Base-by-base conservation (phyloP, 2,113 vertebrate genomes). In the Turnix velox region DNA sequence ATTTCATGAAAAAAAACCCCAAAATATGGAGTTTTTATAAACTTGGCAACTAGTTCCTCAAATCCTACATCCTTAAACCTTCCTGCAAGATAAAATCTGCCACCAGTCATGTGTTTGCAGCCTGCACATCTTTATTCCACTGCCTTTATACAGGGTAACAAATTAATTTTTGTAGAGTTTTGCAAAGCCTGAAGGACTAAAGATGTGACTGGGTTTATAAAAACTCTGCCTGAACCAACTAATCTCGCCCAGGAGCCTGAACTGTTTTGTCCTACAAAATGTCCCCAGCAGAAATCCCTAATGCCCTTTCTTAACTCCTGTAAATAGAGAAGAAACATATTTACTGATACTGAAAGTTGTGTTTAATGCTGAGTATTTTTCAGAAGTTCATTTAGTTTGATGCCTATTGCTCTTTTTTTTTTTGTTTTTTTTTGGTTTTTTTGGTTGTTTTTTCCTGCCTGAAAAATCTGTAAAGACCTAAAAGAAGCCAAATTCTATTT, bases 401-500 rank as follows among this genome's bases (percentile, higher is more conserved):
- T 91, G 94, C 96, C 48, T 92, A 87, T 68, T 87, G 81, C 58
- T 67, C 37, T 78, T 67, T 52, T 62, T 27, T 58, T 85, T 85
- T 80, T 80, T n/a, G n/a, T n/a, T n/a, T n/a, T n/a, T n/a, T n/a
- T n/a, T n/a, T n/a, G n/a, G n/a, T n/a, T n/a, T n/a, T n/a, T n/a
- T n/a, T n/a, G n/a, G n/a, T n/a, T n/a, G n/a, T n/a, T 55, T 92
- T 96, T 69, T 84, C 89, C 89, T 94, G 95, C 94, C 91, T 94
- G 48, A 92, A 92, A 95, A n/a, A n/a, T n/a, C n/a, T 96, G 89
- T 95, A 71, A 95, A 90, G 67, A 71, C 73, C 82, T 84, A 93
- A 90, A 88, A 94, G 23, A 90, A 91, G 83, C 95, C 96, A 92
- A 97, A 92, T 84, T 95, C 94, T 96, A 75, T 97, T 97, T 95